Evolutionary conservation across 2,888 invertebrate species (phyloP), one percentile per base, ranked within the genome.

Genomic region (Sphinx pinastri): DNA sequence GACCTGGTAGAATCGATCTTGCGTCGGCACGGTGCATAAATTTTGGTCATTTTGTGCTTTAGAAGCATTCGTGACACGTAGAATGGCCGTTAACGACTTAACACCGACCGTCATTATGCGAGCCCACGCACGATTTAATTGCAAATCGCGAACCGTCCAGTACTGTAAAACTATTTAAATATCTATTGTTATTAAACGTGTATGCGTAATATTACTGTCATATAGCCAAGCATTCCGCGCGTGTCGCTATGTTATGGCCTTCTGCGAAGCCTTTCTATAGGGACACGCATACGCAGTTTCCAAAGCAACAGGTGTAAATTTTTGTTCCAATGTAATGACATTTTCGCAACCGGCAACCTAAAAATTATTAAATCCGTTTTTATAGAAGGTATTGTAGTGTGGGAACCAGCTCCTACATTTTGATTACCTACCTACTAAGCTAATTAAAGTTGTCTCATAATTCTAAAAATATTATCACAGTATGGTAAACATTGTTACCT

Each of bases 51-150:
- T 68, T 71, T 52, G 83, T 77, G 77, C 79, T 82, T 80, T 79
- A 73, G 77, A 79, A 82, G 74, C 75, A 87, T 88, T 84, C 86
- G 74, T 79, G 75, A 79, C 87, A 88, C 86, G 87, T 85, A 82
- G 78, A 79, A 76, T 77, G 83, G 83, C 83, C 84, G 84, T 85
- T 88, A 84, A 77, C 76, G 77, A 81, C 75, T 85, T 88, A 84
- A 77, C 76, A 78, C 81, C 75, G 75, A 77, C 79, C 77, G 86
- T 85, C 88, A 85, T 86, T 90, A 88, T 84, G 86, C 84, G 77
- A 84, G 79, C 88, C 86, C 88, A 91, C 88, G 86, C 85, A 72
- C 81, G 72, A 73, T 78, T 81, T 80, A 81, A 84, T 81, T 69
- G 51, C 60, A 69, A 69, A 47, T 45, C 13, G 49, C 49, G 14